A percentile compares a stretch with the other conserved stretches of the same genome.
Conservation (phyloP, 1,140 invertebrate species). For the Arion vulgaris region DNA sequence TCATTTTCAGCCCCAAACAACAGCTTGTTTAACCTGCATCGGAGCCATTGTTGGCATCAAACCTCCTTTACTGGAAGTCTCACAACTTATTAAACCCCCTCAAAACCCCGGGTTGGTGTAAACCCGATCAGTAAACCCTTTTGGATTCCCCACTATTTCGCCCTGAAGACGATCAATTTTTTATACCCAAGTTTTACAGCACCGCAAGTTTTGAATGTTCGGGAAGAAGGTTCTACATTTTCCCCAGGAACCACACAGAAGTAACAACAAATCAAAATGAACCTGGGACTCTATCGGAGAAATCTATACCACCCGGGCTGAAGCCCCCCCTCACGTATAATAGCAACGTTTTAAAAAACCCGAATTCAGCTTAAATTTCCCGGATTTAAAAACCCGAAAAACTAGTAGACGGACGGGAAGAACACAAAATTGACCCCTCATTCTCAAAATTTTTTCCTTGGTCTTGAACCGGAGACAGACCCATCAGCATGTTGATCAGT, state of each 20-base stretch:
- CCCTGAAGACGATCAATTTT: conserved; percentile 21
- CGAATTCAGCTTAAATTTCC: not conserved
- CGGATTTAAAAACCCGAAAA: too few species aligned
- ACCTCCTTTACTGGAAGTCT: conserved; percentile 76
- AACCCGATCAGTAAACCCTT: conserved; percentile 22
- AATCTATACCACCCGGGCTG: not conserved
- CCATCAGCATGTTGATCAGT: not conserved
- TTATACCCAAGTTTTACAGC: conserved; percentile 30
- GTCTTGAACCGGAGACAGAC: not conserved
- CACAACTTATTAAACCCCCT: conserved; percentile 63
- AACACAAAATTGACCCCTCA: not conserved
- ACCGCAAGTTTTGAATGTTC: not conserved
- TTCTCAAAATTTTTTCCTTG: not conserved
- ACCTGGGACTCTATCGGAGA: not conserved
- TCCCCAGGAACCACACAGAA: not conserved
- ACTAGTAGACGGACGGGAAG: not conserved
- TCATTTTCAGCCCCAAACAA: conserved; percentile 82
- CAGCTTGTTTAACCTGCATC: conserved; percentile 83
- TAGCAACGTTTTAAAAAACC: not conserved
- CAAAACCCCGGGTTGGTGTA: conserved; percentile 49
- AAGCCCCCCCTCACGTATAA: not conserved
- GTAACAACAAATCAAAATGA: not conserved
- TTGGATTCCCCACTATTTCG: conserved; percentile 24
- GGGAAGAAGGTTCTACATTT: not conserved
- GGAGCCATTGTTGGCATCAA: conserved; percentile 82